These are phyloP conservation scores for Campoplex capitator DNA, from an alignment of 2,888 invertebrate species.

Conservation along the genomic window DNA sequence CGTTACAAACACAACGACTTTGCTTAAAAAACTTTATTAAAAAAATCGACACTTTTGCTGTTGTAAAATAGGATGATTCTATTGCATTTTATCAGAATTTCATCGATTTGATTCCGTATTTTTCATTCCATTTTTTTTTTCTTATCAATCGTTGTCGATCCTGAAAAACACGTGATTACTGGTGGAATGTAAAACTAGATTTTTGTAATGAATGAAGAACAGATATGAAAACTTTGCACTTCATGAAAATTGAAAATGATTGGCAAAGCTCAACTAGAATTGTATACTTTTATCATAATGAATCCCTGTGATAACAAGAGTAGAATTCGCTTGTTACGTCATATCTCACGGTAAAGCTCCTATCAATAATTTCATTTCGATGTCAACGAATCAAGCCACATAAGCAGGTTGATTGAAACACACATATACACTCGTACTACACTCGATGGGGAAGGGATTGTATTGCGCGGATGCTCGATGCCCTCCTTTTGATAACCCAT, in stretches of 20 bases:
- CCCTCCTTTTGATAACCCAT: neutral
- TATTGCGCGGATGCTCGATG: neutral
- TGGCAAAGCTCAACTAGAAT: neutral
- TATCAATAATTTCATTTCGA: neutral
- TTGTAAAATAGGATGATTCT: too few species aligned
- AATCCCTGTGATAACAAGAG: neutral
- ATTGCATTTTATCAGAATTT: too few species aligned
- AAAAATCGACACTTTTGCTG: too few species aligned
- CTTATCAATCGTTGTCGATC: too few species aligned
- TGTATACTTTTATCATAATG: neutral
- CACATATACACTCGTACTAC: neutral
- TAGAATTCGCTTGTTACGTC: neutral
- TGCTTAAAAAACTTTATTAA: too few species aligned
- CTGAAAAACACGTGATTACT: too few species aligned
- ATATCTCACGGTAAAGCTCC: neutral
- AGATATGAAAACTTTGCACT: neutral
- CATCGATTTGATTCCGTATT: too few species aligned
- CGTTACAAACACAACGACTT: too few species aligned
- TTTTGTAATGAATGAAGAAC: too few species aligned
- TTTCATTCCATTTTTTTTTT: too few species aligned
- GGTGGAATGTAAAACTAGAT: too few species aligned
- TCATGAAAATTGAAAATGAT: neutral
- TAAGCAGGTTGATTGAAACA: constrained; percentile 1
- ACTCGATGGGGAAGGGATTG: neutral
- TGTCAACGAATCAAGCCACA: neutral